These are phyloP conservation scores for Cynopterus brachyotis DNA, from an alignment of 2,113 vertebrate species.

Conservation along the genomic window DNA sequence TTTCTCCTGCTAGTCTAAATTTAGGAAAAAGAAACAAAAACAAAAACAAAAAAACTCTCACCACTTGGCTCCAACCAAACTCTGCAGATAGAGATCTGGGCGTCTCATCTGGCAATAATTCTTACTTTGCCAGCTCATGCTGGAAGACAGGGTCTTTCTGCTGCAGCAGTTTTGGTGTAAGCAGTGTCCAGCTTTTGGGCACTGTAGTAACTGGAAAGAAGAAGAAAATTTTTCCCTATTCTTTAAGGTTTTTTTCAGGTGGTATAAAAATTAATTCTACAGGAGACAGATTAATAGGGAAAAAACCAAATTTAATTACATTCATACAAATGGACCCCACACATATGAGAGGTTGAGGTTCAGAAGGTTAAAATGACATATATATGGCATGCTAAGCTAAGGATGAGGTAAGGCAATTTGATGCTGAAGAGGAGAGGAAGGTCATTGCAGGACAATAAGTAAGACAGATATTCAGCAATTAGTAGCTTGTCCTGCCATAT, in stretches of 20 bases:
- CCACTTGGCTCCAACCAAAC: background rate
- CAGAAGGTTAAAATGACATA: too few relatives aligned
- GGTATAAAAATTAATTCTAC: background rate
- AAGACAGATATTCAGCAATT: background rate
- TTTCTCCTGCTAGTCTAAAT: background rate
- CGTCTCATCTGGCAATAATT: background rate
- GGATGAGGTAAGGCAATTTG: background rate
- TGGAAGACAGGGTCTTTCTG: background rate
- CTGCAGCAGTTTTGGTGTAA: background rate
- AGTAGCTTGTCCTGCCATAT: background rate
- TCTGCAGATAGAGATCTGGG: background rate
- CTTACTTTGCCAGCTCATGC: background rate
- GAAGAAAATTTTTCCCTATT: background rate
- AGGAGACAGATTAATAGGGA: background rate
- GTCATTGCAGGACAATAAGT: too few relatives aligned
- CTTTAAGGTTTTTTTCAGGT: background rate
- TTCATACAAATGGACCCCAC: background rate
- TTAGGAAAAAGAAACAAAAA: background rate
- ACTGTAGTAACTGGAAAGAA: background rate
- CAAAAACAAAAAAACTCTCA: background rate
- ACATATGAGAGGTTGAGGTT: too few relatives aligned
- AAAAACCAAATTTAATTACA: background rate
- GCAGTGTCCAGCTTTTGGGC: background rate
- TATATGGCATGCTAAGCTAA: background rate
- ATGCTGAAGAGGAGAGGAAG: too few relatives aligned